Evolutionary conservation across 1,140 invertebrate genomes (phyloP), one percentile per base, ranked within the genome.

Genomic region (Dufourea novaeangliae): DNA sequence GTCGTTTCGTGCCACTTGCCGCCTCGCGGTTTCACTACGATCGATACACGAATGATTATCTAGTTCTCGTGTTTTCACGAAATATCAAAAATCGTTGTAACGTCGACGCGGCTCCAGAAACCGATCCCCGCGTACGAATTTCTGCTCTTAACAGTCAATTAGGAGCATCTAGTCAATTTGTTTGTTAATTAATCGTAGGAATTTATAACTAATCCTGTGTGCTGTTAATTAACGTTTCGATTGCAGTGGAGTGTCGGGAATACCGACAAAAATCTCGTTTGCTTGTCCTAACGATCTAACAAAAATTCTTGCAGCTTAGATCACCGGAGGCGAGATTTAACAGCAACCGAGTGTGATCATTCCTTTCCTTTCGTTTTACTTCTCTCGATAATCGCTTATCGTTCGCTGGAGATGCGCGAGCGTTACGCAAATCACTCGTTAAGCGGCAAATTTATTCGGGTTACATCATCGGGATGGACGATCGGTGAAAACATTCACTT

Each of bases 341-440:
- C 83, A 84, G 80, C 82, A 79, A 82, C 81, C 74, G 25, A 78
- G 69, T 82, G 79, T 80, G 54, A 57, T 37, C 39, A 83, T 66
- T 22, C 44, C 22, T 50, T 71, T 29, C 34, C 72, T 32, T 46
- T 44, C 56, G 68, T 66, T 61, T 57, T 32, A 59, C 12, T 66
- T 73, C 37, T 59, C 34, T n/a, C 27, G 2, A 46, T 74, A 66
- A 79, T 74, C 37, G 37, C 34, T 62, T 72, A 67, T 29, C 44
- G 20, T 62, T 37, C 22, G 39, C 29, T 54, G 44, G 32, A 34
- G 52, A 68, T 14, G 37, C 17, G 41, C 34, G 22, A 83, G 59
- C 54, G 61, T 79, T 61, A 34, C 61, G 70, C 46, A 75, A 79
- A 34, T 69, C 46, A 50, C 46, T 50, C 44, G 63, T 54, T 22